Evolutionary conservation across 2,797 vertebrate genomes (phyloP).

Genomic region (Lagorchestes hirsutus): DNA sequence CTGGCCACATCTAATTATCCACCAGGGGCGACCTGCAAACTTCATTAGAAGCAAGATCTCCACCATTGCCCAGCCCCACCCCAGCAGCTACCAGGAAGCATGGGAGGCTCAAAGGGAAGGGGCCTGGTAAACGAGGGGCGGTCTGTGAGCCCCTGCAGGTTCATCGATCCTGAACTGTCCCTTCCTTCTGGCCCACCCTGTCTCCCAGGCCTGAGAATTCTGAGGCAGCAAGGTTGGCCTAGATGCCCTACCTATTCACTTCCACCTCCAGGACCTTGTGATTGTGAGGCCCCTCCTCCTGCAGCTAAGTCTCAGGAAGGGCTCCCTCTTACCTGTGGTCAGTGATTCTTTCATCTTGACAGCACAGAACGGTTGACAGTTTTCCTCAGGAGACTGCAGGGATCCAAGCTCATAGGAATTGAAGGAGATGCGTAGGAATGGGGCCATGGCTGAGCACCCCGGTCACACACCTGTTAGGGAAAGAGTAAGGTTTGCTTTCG

Average conservation of each 20-base stretch:
- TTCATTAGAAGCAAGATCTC: background rate
- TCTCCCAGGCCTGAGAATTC: background rate
- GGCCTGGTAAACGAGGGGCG: background rate
- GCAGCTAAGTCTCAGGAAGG: background rate
- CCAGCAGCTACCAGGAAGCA: background rate
- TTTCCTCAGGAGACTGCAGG: constrained; percentile 83
- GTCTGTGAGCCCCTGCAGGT: background rate
- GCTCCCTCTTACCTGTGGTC: constrained; percentile 91
- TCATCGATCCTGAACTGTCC: background rate
- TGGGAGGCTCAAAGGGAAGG: background rate
- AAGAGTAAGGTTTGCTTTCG: background rate
- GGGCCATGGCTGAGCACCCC: constrained; percentile 90
- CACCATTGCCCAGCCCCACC: background rate
- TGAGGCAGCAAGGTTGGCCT: background rate
- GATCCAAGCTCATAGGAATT: constrained; percentile 91
- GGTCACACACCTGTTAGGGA: background rate
- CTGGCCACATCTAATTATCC: background rate
- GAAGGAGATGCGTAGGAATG: constrained; percentile 96
- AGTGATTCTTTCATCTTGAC: constrained; percentile 98
- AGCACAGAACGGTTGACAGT: constrained; percentile 91
- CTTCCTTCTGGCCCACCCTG: background rate
- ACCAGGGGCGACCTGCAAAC: background rate
- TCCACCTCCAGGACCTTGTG: background rate
- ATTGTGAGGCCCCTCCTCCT: background rate
- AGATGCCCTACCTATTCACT: background rate